Evolutionary conservation across 2,797 vertebrate species (phyloP), one percentile per base, ranked within the genome.

Genomic region (Potorous gilbertii): DNA sequence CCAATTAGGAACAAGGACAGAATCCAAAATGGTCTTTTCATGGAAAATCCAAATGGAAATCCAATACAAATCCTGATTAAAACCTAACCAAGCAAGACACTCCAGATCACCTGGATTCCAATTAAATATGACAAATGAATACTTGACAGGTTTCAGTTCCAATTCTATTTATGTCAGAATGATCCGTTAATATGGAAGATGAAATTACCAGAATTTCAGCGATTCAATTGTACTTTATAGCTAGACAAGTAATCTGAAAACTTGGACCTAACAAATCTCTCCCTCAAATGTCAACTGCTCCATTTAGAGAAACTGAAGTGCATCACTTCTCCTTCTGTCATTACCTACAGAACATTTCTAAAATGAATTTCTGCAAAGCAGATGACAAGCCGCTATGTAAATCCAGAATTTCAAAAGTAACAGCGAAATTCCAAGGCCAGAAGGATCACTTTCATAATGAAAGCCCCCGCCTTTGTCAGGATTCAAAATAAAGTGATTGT

Each of bases 91-190:
- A 98, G 96, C 74, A 98, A 98, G 98, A 98, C 97, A 95, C 92
- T 95, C 90, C 87, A 97, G 97, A 98, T 98, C 98, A 98, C 93
- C 97, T 98, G 97, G 74, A 98, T 98, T 98, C 97, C 96, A 99
- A 98, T 98, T 98, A 98, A 98, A 98, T 97, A 94, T 97, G 97
- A 98, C 96, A 98, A 98, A 98, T 97, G 95, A 98, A 98, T 18
- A 28, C 74, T 95, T 98, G 98, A 98, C 97, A 98, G 96, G 95
- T 98, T 98, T 99, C 98, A 97, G 96, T 98, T 98, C 93, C 93
- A 97, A 96, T 98, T 98, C 97, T 98, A 95, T 98, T 98, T 98
- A 98, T 98, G 96, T 98, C 97, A 98, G 96, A 98, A 98, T 97
- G 97, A 97, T 96, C 97, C 96, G 98, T 98, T 98, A 98, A 98